These are phyloP conservation scores for Gastracanthus pulcherrimus DNA, from an alignment of 2,888 invertebrate species.

Conservation along the genomic window DNA sequence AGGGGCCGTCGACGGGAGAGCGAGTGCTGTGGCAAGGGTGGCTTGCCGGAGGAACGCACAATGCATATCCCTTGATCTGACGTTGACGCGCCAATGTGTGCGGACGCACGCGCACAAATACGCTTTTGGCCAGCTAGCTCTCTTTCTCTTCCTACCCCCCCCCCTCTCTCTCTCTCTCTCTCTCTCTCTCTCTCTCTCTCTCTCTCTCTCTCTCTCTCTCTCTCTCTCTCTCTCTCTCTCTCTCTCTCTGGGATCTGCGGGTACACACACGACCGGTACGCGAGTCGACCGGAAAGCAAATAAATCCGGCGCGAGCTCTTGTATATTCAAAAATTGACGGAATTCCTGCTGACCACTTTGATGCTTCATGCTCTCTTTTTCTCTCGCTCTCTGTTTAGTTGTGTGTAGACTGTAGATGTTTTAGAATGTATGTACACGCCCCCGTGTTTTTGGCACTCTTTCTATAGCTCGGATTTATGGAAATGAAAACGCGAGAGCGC, in stretches of 20 bases:
- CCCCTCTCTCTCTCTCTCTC: too few relatives aligned
- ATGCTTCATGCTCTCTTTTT: neutral
- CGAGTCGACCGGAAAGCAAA: conserved; percentile 3
- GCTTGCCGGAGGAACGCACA: neutral
- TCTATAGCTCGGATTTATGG: neutral
- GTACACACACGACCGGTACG: neutral
- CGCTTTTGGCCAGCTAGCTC: too few relatives aligned
- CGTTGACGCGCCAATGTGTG: conserved; percentile 8
- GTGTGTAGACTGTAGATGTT: neutral
- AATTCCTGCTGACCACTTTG: neutral
- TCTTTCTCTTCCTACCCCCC: too few relatives aligned
- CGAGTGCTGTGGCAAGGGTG: neutral
- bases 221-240: too few relatives aligned
- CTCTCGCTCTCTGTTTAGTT: too few relatives aligned
- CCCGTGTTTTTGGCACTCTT: neutral
- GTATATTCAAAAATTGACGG: conserved; percentile 8
- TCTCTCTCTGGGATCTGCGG: neutral
- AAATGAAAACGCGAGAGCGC: neutral
- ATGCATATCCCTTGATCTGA: conserved; percentile 24
- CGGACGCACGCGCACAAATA: neutral
- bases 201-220: too few relatives aligned
- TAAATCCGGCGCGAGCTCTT: neutral
- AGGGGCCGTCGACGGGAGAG: conserved; percentile 14
- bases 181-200: too few relatives aligned
- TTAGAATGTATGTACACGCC: neutral